Conservation (phyloP, 2,113 vertebrate genomes). For the Mirounga angustirostris region DNA sequence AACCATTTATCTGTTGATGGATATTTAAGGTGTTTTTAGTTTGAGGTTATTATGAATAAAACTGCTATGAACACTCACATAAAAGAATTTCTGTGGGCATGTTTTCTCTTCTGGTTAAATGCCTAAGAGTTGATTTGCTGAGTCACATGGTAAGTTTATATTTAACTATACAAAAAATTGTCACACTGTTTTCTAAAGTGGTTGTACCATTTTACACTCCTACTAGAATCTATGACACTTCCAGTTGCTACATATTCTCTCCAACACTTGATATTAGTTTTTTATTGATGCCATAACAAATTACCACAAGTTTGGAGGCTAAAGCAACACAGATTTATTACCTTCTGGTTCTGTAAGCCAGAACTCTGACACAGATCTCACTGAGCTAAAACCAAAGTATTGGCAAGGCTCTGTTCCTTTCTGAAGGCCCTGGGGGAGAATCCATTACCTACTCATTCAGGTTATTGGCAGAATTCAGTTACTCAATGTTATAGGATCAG, state of each 20-base stretch:
- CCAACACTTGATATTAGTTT: slow-evolving; percentile 28
- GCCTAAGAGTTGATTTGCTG: not conserved
- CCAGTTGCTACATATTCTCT: not conserved
- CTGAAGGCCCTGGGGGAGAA: not conserved
- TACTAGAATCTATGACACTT: not conserved
- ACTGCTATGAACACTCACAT: not conserved
- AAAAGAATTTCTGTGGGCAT: not conserved
- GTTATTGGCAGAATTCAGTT: slow-evolving; percentile 3
- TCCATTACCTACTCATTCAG: not conserved
- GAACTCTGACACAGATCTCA: not conserved
- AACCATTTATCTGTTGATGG: not conserved
- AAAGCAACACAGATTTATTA: slow-evolving; percentile 6
- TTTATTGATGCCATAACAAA: not conserved
- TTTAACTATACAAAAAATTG: slow-evolving; percentile 32
- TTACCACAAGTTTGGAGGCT: not conserved
- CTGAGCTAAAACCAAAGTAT: not conserved
- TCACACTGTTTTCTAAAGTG: not conserved
- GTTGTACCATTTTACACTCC: slow-evolving; percentile 23
- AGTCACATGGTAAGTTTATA: slow-evolving; percentile 12
- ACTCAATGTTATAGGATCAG: not conserved
- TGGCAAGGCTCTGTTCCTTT: not conserved
- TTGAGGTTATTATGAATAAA: not conserved
- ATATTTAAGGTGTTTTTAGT: slow-evolving; percentile 14
- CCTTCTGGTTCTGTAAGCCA: not conserved
- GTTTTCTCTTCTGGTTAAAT: slow-evolving; percentile 14